Base-by-base conservation (phyloP, 2,888 invertebrate genomes). In the Drosophila cognata region DNA sequence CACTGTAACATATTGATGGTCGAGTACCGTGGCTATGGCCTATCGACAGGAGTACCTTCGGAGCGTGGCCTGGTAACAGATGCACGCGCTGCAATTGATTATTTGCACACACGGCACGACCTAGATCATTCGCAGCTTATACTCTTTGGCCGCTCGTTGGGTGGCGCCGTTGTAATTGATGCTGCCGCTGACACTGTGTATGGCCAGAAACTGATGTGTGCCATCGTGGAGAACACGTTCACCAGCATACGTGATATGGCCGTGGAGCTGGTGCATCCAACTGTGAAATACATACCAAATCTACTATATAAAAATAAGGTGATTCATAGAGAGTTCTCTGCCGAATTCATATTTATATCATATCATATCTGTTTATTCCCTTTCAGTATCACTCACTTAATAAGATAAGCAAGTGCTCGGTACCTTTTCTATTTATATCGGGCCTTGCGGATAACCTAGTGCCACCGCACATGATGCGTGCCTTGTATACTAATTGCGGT, bases 1-100 rank as follows among this genome's bases (percentile, higher is more conserved):
- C 95, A 96, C 79, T 97, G 97, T 81, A 99, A 99, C 92, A 95
- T 99, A 79, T 93, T 99, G 55, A 95, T 98, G 95, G 95, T 99
- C n/a, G 99, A 99, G 91, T 99, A 99, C 91, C 95, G 99, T 83
- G 99, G 99, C 0, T 99, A 98, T 94, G 99, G 99, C 0, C 94
- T 97, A 31, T 99, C 98, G 8, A 96, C 97, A 86, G 99, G 99
- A 0, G 94, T 95, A 18, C 98, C 98, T 0, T 96, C 96, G 3
- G 99, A 99, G 93, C 95, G 95, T 82, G 98, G 99, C 5, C 93
- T 99, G 3, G 97, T 97, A 88, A 94, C 95, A 91, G 99, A 99
- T 94, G 98, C 98, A 4, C 95, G 96, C 91, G 96, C 98, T 59
- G 97, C 97, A 25, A 94, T 99, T 79, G 97, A 98, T 90, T 98